phyloP scores from a whole-genome alignment of 2,888 invertebrate genomes.

The Crioceris asparagi region DNA sequence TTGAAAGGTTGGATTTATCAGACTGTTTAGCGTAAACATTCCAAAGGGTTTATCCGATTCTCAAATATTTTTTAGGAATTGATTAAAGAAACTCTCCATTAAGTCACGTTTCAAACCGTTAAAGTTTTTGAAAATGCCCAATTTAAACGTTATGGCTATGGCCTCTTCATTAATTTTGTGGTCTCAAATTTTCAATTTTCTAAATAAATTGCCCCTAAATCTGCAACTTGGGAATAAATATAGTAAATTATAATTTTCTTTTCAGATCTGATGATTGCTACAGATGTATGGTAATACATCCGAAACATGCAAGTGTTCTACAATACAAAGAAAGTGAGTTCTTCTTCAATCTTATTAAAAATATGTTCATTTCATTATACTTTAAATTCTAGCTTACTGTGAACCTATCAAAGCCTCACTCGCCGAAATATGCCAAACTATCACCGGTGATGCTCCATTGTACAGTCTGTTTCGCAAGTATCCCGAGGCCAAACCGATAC shows the following conservation, averaged over 20 bases:
- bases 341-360: background rate
- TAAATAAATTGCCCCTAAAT: no score
- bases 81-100: no score
- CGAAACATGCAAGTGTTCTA: constrained; percentile 63
- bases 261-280: constrained; percentile 59
- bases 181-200: no score
- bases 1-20: no score
- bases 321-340: constrained; percentile 78
- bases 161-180: no score
- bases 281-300: constrained; percentile 65
- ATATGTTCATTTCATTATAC: constrained; percentile 3
- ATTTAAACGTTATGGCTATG: no score
- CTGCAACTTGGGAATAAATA: no score
- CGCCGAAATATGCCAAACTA: constrained; percentile 53
- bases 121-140: no score
- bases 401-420: constrained; percentile 46
- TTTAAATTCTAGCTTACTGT: constrained; percentile 46
- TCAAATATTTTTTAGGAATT: no score
- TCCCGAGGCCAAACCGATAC: constrained; percentile 51
- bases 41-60: no score
- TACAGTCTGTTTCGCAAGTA: constrained; percentile 66
- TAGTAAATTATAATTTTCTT: constrained; percentile 23
- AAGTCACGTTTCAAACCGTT: no score
- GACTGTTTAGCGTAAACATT: no score
- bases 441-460: constrained; percentile 60